A percentile compares a stretch with the other conserved stretches of the same genome.
Evolutionary conservation across 2,888 invertebrate species (phyloP).

Genomic region (Folsomia candida): DNA sequence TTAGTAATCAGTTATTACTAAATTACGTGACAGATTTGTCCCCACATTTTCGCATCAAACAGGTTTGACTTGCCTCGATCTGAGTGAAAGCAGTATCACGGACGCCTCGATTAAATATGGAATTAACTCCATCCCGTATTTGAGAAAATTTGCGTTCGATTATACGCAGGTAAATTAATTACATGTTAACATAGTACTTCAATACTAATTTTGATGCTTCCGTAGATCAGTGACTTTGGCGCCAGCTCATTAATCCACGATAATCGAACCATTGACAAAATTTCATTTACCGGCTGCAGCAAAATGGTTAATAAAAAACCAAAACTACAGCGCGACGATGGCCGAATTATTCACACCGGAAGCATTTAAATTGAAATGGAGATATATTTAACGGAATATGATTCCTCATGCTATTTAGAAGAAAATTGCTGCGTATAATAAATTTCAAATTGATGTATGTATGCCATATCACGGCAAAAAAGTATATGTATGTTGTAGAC

Average conservation of each 20-base stretch:
- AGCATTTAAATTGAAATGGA: conserved; percentile 27
- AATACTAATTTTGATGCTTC: conserved; percentile 5
- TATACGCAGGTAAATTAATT: conserved; percentile 27
- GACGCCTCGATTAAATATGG: conserved; percentile 41
- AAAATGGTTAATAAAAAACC: conserved; percentile 18
- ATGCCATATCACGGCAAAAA: too few species aligned
- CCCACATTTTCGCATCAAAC: background rate
- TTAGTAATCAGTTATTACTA: background rate
- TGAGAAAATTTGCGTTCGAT: conserved; percentile 36
- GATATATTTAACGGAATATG: too few species aligned
- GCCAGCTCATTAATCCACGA: conserved; percentile 18
- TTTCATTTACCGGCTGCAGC: conserved; percentile 22
- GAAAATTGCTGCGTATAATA: too few species aligned
- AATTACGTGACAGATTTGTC: background rate
- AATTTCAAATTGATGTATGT: too few species aligned
- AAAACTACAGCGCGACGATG: conserved; percentile 28
- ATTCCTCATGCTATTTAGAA: too few species aligned
- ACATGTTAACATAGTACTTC: background rate
- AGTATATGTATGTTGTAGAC: too few species aligned
- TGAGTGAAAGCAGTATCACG: conserved; percentile 39
- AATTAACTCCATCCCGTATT: conserved; percentile 24
- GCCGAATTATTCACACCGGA: conserved; percentile 30
- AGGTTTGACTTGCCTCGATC: conserved; percentile 37
- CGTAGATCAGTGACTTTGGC: conserved; percentile 32
- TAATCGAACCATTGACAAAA: conserved; percentile 25